Conservation (phyloP, 2,888 invertebrate species). For the Eristalis intricaria region DNA sequence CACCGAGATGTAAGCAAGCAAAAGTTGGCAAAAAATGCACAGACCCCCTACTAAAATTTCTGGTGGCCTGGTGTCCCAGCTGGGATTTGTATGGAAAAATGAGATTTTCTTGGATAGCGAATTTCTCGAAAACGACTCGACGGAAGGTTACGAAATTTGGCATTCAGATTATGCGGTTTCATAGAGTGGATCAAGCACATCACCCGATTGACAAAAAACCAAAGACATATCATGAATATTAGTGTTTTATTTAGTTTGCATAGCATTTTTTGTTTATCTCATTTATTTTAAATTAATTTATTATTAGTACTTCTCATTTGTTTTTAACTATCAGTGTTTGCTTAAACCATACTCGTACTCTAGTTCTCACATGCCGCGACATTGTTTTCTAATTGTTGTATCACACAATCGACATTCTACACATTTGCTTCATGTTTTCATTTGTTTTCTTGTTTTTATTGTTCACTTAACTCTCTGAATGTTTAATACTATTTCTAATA, state of each 20-base stretch:
- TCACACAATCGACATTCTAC: constrained; percentile 63
- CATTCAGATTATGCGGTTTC: too few species aligned
- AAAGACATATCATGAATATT: constrained; percentile 28
- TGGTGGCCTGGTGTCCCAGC: too few species aligned
- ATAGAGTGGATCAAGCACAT: too few species aligned
- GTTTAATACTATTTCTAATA: constrained; percentile 36
- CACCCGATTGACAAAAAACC: too few species aligned
- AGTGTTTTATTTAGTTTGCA: constrained; percentile 59
- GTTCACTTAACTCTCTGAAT: constrained; percentile 15
- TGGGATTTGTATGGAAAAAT: too few species aligned
- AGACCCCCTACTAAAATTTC: too few species aligned
- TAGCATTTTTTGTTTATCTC: constrained; percentile 41
- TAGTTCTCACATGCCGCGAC: constrained; percentile 40
- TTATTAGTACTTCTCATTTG: constrained; percentile 41
- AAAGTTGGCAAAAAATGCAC: too few species aligned
- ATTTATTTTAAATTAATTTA: constrained; percentile 47
- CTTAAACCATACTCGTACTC: constrained; percentile 53
- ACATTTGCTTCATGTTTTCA: constrained; percentile 18
- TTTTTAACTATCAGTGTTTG: constrained; percentile 57
- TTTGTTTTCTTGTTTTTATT: background rate
- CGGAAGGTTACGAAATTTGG: too few species aligned
- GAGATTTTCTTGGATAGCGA: too few species aligned
- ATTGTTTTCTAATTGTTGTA: constrained; percentile 54
- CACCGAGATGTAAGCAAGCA: too few species aligned
- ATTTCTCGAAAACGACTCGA: too few species aligned